Evolutionary conservation across 1,140 invertebrate species (phyloP), one percentile per base, ranked within the genome.

Genomic region (Aleiodes sp.): DNA sequence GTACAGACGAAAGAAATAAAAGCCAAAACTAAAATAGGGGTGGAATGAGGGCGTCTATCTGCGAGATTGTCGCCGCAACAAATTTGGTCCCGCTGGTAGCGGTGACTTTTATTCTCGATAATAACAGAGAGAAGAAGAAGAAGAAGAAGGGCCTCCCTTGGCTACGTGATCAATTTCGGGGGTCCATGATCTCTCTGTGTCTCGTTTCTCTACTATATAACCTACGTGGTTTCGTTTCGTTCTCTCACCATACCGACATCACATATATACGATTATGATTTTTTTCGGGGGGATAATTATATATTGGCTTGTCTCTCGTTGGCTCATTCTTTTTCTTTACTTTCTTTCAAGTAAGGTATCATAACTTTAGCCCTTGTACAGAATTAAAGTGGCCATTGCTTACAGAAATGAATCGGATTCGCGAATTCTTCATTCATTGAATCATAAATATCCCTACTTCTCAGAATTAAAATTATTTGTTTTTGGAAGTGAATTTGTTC

Each of bases 21-120:
- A 70, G 66, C 69, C 70, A 70, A 72, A 74, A 76, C 70, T 71
- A 71, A 7, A n/a, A 12, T 19, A 52, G 21, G 21, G 62, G 14
- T 16, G 10, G 63, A 7, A 41, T 70, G 65, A 59, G 35, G 41
- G 70, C 56, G 62, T 68, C 35, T 33, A 60, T 28, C 52, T 28
- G 35, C 46, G 64, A 76, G 81, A 84, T 83, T 86, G 83, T 86
- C 82, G 82, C 78, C 79, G 77, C 78, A 78, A 37, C 72, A 78
- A 83, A 82, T 82, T 82, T 77, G 33, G 75, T 78, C 68, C 77
- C 67, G 65, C 73, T 63, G 78, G 82, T 83, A 85, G 83, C 83
- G 81, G 83, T 86, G 84, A 86, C 83, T 86, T 84, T 86, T 86
- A 85, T 86, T 85, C 82, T 77, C 82, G 83, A 86, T 86, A 86